Conservation (phyloP, 2,888 invertebrate genomes). For the Mayetiola destructor region DNA sequence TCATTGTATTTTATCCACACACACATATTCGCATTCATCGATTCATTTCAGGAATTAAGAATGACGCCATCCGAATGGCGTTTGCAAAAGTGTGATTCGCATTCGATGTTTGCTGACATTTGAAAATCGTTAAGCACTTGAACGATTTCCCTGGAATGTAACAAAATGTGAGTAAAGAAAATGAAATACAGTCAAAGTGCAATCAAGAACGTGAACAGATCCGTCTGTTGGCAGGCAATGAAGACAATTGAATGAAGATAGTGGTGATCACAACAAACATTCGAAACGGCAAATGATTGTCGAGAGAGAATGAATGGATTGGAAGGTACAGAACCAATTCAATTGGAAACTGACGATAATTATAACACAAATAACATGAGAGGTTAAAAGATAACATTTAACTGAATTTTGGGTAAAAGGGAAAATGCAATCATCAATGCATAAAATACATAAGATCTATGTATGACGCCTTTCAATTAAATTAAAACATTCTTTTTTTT, state of each 20-base stretch:
- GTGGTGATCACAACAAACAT: no score
- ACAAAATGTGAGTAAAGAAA: not conserved
- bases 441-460: not conserved
- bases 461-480: slow-evolving; percentile 10
- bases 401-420: no score
- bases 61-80: no score
- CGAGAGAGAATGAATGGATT: slow-evolving; percentile 5
- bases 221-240: not conserved
- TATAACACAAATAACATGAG: slow-evolving; percentile 12
- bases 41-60: no score
- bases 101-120: slow-evolving; percentile 12
- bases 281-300: not conserved
- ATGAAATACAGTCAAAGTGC: not conserved
- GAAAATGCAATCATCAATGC: not conserved
- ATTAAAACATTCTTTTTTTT: slow-evolving; percentile 11
- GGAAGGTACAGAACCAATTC: not conserved
- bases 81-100: no score
- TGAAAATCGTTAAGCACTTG: slow-evolving; percentile 6
- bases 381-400: slow-evolving; percentile 8
- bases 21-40: no score
- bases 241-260: not conserved
- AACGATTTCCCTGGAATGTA: not conserved
- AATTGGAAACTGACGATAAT: slow-evolving; percentile 10
- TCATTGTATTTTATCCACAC: no score
- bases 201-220: not conserved